Percentiles rank a stretch among this genome's conserved stretches.
phyloP scores from a whole-genome alignment of 2,113 vertebrate genomes.

The Trichomycterus rosablanca region DNA sequence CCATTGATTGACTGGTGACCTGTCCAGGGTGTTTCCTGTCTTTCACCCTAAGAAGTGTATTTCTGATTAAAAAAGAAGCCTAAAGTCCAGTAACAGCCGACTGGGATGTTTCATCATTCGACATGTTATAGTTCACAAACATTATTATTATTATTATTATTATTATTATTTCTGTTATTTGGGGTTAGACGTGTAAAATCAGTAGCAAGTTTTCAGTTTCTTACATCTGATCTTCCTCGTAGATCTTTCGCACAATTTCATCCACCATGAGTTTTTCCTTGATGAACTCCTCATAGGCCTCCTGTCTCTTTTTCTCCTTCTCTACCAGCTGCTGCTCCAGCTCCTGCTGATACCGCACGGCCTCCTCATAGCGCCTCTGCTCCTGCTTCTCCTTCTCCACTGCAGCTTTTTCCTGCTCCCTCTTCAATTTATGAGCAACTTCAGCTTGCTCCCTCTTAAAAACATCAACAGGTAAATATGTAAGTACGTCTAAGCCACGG shows the following conservation, averaged over 20 bases:
- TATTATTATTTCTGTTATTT: too few species aligned
- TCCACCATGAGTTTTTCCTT: constrained; percentile 89
- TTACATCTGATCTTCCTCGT: constrained; percentile 86
- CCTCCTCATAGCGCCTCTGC: constrained; percentile 61
- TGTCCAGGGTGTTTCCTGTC: too few species aligned
- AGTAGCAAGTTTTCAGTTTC: too few species aligned
- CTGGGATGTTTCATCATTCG: too few species aligned
- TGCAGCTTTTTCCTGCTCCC: constrained; percentile 58
- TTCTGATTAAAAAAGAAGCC: too few species aligned
- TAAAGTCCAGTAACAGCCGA: too few species aligned
- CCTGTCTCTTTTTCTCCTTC: constrained; percentile 74
- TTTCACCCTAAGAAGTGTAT: too few species aligned
- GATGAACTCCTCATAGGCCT: constrained; percentile 82
- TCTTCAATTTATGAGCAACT: constrained; percentile 67
- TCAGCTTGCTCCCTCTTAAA: constrained; percentile 77
- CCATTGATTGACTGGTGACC: too few species aligned
- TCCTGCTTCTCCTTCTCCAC: constrained; percentile 66
- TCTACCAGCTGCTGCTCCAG: constrained; percentile 83
- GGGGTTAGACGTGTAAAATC: too few species aligned
- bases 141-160: too few species aligned
- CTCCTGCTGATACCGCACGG: constrained; percentile 70
- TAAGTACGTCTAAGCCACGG: neutral
- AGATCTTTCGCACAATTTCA: constrained; percentile 86
- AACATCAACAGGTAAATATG: neutral
- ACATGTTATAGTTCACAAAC: too few species aligned